These are phyloP conservation scores for Lymantria monacha DNA, from an alignment of 2,888 invertebrate species.

Conservation along the genomic window DNA sequence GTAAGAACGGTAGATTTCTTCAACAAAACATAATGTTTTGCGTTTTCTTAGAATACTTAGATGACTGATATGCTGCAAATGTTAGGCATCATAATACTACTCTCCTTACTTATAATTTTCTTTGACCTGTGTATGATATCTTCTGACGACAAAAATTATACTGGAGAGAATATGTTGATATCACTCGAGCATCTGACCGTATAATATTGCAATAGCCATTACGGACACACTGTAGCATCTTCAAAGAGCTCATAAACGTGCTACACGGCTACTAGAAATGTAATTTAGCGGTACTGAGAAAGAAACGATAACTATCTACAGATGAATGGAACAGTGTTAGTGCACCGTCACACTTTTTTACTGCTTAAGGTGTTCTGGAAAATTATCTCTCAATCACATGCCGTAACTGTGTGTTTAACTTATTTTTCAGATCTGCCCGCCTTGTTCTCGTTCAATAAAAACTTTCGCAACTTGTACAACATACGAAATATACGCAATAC, in stretches of 20 bases:
- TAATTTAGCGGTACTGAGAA: slow-evolving; percentile 80
- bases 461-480: slow-evolving; percentile 54
- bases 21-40: slow-evolving; percentile 41
- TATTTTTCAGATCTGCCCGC: slow-evolving; percentile 55
- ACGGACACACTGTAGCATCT: slow-evolving; percentile 74
- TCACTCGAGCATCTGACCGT: slow-evolving; percentile 72
- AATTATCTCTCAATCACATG: slow-evolving; percentile 65
- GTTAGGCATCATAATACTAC: slow-evolving; percentile 57
- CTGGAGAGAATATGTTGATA: slow-evolving; percentile 71
- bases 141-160: slow-evolving; percentile 70
- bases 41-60: slow-evolving; percentile 64
- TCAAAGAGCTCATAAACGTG: slow-evolving; percentile 78
- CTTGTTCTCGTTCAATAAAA: slow-evolving; percentile 48
- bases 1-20: slow-evolving; percentile 41
- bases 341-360: slow-evolving; percentile 63
- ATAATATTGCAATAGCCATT: slow-evolving; percentile 79
- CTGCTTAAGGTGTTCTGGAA: slow-evolving; percentile 72
- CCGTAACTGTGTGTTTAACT: slow-evolving; percentile 50
- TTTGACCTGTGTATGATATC: slow-evolving; percentile 66
- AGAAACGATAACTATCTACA: slow-evolving; percentile 72
- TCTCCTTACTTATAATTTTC: slow-evolving; percentile 65
- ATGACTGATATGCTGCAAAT: slow-evolving; percentile 60
- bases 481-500: slow-evolving; percentile 34
- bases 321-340: slow-evolving; percentile 69
- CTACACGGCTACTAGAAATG: slow-evolving; percentile 78